Conservation (phyloP, 2,113 vertebrate species). For the Haplochromis vanheusdeni region DNA sequence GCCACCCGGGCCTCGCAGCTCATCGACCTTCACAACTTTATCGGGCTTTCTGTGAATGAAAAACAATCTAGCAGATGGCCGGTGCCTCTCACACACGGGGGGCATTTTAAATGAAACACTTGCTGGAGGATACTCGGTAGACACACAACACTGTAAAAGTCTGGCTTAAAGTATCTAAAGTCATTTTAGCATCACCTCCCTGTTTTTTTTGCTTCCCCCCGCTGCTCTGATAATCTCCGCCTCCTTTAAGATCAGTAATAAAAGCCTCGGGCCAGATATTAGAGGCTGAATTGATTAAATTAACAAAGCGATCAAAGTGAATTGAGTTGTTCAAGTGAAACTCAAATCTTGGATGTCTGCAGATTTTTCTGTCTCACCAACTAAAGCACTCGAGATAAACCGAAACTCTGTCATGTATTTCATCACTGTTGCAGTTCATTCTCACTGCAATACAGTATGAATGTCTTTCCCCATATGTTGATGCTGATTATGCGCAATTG, state of each 20-base stretch:
- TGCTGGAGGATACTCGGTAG: neutral
- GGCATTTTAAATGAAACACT: conserved; percentile 9
- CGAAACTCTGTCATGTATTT: neutral
- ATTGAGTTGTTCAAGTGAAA: conserved; percentile 15
- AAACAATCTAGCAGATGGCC: conserved; percentile 41
- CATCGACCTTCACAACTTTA: conserved; percentile 57
- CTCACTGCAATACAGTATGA: neutral
- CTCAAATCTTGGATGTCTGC: neutral
- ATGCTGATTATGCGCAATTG: neutral
- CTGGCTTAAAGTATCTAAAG: neutral
- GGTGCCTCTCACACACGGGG: neutral
- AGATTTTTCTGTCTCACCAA: neutral
- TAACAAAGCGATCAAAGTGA: conserved; percentile 10
- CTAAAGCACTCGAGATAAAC: neutral
- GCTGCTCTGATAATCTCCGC: neutral
- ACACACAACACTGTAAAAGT: neutral
- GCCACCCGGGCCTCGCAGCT: conserved; percentile 13
- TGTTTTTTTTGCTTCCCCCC: neutral
- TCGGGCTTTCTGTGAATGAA: conserved; percentile 16
- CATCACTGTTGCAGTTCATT: conserved; percentile 2
- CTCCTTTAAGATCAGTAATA: conserved; percentile 13
- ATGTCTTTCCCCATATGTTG: neutral
- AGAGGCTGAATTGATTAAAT: conserved; percentile 16
- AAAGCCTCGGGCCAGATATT: neutral
- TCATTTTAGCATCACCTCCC: neutral